Evolutionary conservation across 2,797 vertebrate species (phyloP).

Genomic region (Pipistrellus kuhlii): DNA sequence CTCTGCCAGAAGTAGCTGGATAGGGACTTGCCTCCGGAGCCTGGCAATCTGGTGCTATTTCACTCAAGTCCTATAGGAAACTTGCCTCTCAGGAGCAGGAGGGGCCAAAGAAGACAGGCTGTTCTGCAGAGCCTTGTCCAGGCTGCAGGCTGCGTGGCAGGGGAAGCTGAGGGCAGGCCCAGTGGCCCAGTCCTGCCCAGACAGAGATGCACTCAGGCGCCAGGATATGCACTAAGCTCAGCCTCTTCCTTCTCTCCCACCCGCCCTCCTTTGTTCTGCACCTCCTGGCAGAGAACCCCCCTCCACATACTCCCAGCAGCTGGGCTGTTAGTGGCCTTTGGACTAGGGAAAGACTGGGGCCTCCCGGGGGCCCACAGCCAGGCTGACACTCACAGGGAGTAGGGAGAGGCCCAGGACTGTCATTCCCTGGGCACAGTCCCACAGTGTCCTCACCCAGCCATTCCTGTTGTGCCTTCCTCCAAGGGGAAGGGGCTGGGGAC

Average conservation of each 20-base stretch:
- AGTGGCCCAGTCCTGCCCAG: background rate
- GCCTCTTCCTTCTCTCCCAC: constrained; percentile 8
- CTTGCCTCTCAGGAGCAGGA: background rate
- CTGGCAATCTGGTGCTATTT: background rate
- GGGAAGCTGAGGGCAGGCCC: background rate
- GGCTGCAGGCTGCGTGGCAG: background rate
- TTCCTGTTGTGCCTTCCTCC: constrained; percentile 48
- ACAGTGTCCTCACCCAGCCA: constrained; percentile 47
- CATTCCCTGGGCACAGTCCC: background rate
- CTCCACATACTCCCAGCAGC: background rate
- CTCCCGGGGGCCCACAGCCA: constrained; percentile 40
- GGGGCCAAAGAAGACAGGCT: background rate
- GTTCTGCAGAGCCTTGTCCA: background rate
- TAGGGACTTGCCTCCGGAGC: background rate
- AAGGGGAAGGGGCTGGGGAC: constrained; percentile 6
- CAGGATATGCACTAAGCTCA: background rate
- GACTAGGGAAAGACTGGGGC: constrained; percentile 57
- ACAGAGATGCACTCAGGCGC: background rate
- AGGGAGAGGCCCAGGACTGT: constrained; percentile 61
- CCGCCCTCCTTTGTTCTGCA: no score
- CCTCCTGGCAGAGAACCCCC: background rate
- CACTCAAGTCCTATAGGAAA: constrained; percentile 8
- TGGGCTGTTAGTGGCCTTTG: constrained; percentile 79
- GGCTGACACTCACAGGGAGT: background rate
- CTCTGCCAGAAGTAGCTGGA: background rate